These are phyloP conservation scores for Mormyrus hasselquistii DNA, from an alignment of 2,797 vertebrate genomes.

Conservation along the genomic window DNA sequence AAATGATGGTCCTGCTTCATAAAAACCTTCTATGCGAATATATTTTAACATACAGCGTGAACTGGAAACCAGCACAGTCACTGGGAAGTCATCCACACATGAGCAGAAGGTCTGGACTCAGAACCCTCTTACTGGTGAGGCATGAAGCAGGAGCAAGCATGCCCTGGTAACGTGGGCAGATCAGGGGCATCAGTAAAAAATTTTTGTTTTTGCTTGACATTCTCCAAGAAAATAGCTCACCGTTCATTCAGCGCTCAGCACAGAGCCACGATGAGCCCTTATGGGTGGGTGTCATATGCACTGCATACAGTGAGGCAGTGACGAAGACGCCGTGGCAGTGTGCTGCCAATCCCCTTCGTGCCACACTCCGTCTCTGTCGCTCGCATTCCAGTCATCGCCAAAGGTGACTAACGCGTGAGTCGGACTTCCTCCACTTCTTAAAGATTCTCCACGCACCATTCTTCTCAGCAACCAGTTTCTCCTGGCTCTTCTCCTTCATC, in stretches of 20 bases:
- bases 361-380: constrained; percentile 26
- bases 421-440: constrained; percentile 63
- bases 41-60: neutral
- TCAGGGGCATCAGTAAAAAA: neutral
- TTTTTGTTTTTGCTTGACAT: neutral
- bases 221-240: neutral
- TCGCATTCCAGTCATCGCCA: neutral
- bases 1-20: neutral
- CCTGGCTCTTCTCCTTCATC: constrained; percentile 6
- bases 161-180: neutral
- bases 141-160: neutral
- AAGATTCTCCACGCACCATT: constrained; percentile 61
- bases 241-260: neutral
- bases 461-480: constrained; percentile 51
- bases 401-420: constrained; percentile 62
- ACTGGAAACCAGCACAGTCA: neutral
- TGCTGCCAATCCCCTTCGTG: neutral
- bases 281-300: neutral
- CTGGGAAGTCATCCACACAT: neutral
- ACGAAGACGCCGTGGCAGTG: neutral
- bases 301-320: neutral
- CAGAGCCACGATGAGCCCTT: neutral
- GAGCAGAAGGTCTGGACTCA: neutral
- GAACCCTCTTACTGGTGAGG: neutral
- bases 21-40: neutral